Evolutionary conservation across 2,113 vertebrate species (phyloP).

Genomic region (Sylvia atricapilla): DNA sequence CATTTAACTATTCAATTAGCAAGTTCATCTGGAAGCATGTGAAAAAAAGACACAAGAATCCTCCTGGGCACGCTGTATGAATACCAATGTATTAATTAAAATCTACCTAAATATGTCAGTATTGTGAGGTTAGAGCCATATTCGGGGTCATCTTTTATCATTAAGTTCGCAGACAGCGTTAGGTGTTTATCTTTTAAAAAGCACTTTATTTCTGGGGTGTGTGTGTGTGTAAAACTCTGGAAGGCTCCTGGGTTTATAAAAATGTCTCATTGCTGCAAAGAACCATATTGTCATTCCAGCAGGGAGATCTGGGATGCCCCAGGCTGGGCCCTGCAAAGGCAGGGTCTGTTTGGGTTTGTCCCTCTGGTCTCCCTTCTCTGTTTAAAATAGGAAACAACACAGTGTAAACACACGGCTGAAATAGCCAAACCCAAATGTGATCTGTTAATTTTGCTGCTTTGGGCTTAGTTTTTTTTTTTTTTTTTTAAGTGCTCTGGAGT

Average conservation of each 20-base stretch:
- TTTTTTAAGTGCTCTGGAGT: background rate
- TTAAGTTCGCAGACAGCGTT: background rate
- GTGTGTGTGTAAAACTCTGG: background rate
- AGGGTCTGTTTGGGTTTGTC: slow-evolving; percentile 3
- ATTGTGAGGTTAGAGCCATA: background rate
- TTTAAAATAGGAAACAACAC: background rate
- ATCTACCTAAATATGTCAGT: background rate
- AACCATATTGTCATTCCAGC: background rate
- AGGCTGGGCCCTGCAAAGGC: background rate
- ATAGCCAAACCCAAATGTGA: background rate
- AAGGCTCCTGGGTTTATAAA: background rate
- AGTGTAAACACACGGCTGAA: background rate
- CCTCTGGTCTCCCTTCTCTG: background rate
- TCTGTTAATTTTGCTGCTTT: background rate
- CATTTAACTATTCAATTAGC: slow-evolving; percentile 47
- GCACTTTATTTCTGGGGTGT: background rate
- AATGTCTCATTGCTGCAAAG: background rate
- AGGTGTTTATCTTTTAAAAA: background rate
- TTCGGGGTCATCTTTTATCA: background rate
- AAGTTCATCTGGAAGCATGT: slow-evolving; percentile 1
- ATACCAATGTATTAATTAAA: slow-evolving; percentile 45
- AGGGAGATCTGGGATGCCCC: background rate
- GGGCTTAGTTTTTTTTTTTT: background rate
- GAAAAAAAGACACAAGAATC: background rate
- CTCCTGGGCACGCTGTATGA: slow-evolving; percentile 2